Conservation (phyloP, 2,797 vertebrate genomes). For the Cryptoblepharus egeriae region DNA sequence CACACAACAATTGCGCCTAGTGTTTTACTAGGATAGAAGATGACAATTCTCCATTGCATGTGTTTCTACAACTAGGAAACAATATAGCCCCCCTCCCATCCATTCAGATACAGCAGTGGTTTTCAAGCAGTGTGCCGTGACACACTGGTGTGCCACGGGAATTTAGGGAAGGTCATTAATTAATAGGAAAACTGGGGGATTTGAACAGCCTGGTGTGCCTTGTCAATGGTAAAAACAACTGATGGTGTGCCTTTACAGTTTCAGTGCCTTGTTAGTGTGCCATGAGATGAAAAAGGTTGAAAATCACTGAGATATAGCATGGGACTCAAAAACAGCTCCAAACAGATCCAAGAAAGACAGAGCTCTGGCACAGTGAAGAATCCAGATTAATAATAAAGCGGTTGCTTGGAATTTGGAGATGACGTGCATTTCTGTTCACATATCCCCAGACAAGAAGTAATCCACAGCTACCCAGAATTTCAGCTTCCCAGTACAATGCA, state of each 20-base stretch:
- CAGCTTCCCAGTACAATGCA: constrained; percentile 50
- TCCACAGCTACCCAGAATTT: constrained; percentile 26
- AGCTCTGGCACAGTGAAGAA: not conserved
- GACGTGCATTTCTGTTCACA: constrained; percentile 52
- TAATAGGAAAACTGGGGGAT: too few relatives aligned
- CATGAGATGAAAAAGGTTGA: too few relatives aligned
- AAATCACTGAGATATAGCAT: not conserved
- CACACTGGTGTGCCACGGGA: too few relatives aligned
- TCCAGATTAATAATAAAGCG: not conserved
- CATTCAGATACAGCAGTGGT: not conserved
- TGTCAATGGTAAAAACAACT: too few relatives aligned
- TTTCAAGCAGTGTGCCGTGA: too few relatives aligned
- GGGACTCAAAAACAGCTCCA: not conserved
- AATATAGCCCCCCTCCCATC: not conserved
- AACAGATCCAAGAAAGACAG: not conserved
- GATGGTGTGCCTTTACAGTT: too few relatives aligned
- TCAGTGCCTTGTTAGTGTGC: too few relatives aligned
- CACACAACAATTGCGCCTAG: not conserved
- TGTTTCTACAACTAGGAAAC: constrained; percentile 7
- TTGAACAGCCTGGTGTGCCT: too few relatives aligned
- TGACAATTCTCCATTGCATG: not conserved
- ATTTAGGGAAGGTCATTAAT: too few relatives aligned
- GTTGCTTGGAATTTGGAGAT: not conserved
- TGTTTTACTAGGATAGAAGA: constrained; percentile 9
- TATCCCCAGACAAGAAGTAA: constrained; percentile 38